phyloP scores from a whole-genome alignment of 30 jellyfish, hydroid and myxozoan species.

The Chrysaora quinquecirrha region DNA sequence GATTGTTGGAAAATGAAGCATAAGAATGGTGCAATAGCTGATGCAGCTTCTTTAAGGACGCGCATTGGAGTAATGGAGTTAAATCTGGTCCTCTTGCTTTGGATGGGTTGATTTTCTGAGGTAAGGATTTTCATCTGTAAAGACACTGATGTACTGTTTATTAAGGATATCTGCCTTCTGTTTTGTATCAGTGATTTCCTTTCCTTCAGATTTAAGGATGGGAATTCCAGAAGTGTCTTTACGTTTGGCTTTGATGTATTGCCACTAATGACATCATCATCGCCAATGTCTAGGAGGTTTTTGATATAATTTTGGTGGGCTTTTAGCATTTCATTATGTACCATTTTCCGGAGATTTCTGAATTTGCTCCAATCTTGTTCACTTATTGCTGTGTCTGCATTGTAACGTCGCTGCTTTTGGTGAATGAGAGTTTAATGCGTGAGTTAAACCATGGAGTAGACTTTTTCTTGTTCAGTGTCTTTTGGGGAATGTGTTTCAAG shows the following conservation, averaged over 20 bases:
- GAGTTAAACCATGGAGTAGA: no score
- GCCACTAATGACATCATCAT: not conserved
- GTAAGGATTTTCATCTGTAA: not conserved
- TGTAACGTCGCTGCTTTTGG: no score
- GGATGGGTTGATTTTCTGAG: no score
- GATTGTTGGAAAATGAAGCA: constrained; percentile 39
- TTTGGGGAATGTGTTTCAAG: no score
- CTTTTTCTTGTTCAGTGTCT: no score
- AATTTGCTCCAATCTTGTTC: no score
- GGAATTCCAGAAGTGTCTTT: constrained; percentile 1
- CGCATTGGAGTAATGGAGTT: no score
- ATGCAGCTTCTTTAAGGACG: constrained; percentile 33
- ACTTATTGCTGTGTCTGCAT: no score
- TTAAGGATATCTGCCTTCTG: not conserved
- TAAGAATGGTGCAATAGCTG: constrained; percentile 44
- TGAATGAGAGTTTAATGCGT: no score
- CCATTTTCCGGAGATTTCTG: no score
- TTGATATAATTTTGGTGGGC: not conserved
- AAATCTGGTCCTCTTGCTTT: no score
- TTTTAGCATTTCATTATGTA: no score
- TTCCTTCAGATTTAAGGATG: not conserved
- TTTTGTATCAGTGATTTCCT: not conserved
- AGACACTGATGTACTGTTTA: not conserved
- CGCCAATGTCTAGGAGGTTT: not conserved
- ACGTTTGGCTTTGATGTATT: not conserved